Evolutionary conservation across 1,140 invertebrate genomes (phyloP).

Genomic region (Samia ricini): DNA sequence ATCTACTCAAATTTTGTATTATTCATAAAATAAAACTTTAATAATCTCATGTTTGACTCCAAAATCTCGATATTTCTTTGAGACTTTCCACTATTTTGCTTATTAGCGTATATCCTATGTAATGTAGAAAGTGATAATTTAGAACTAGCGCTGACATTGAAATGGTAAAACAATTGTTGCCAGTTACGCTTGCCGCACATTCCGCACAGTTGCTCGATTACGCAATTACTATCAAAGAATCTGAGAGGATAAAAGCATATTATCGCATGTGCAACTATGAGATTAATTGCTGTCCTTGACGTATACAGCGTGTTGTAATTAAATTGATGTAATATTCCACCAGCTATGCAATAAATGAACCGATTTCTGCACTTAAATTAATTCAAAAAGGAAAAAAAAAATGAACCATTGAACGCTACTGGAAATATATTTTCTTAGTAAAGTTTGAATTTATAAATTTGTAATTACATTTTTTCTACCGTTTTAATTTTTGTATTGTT

Average conservation of each 20-base stretch:
- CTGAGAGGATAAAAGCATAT: conserved; percentile 11
- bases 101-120: background rate
- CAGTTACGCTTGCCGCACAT: background rate
- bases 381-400: background rate
- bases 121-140: background rate
- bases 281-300: conserved; percentile 7
- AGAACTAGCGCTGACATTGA: background rate
- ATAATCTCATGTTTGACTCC: too few relatives aligned
- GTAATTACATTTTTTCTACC: too few relatives aligned
- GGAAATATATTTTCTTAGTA: background rate
- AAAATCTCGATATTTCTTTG: too few relatives aligned
- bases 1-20: too few relatives aligned
- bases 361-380: background rate
- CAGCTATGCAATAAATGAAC: background rate
- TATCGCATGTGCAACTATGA: conserved; percentile 3
- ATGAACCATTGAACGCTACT: background rate
- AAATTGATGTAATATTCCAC: background rate
- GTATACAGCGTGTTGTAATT: conserved; percentile 9
- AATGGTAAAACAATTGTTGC: background rate
- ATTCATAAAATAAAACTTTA: too few relatives aligned
- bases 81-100: background rate
- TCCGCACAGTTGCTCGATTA: background rate
- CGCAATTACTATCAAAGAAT: conserved; percentile 3
- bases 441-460: too few relatives aligned
- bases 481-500: too few relatives aligned